These are phyloP conservation scores for Synanthedon myopaeformis DNA, from an alignment of 2,888 invertebrate species.

Conservation along the genomic window DNA sequence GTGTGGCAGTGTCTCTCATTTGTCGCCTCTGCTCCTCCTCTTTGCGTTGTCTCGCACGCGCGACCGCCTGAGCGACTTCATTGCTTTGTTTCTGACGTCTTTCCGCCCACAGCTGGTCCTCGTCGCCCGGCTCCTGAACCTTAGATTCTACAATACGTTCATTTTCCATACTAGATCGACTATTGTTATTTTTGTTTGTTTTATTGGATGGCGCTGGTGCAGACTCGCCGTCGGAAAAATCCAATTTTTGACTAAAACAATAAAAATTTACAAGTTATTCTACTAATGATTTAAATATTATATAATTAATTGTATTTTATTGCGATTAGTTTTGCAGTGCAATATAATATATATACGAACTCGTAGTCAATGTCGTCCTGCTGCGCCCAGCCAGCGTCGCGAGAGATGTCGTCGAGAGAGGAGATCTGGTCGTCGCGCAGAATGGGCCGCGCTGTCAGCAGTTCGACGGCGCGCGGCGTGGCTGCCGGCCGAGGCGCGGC, in stretches of 20 bases:
- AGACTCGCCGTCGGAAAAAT: conserved; percentile 92
- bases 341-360: conserved; percentile 39
- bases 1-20: conserved; percentile 45
- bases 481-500: conserved; percentile 31
- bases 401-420: conserved; percentile 90
- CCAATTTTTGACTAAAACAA: conserved; percentile 80
- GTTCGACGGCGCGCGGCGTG: conserved; percentile 70
- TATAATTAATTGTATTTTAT: too few species aligned
- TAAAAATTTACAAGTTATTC: too few species aligned
- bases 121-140: conserved; percentile 48
- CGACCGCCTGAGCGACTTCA: conserved; percentile 82
- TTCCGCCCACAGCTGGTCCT: conserved; percentile 76
- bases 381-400: conserved; percentile 92
- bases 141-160: conserved; percentile 49
- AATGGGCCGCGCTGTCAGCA: conserved; percentile 82
- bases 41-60: conserved; percentile 85
- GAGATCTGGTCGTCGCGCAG: conserved; percentile 93
- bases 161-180: conserved; percentile 38
- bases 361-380: conserved; percentile 95
- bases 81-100: conserved; percentile 76
- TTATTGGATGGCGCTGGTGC: conserved; percentile 30
- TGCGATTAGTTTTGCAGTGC: too few species aligned
- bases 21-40: conserved; percentile 88
- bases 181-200: conserved; percentile 34
- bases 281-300: too few species aligned